These are phyloP conservation scores for Cryptomyrus ogoouensis DNA, from an alignment of 2,113 vertebrate species.

Conservation along the genomic window DNA sequence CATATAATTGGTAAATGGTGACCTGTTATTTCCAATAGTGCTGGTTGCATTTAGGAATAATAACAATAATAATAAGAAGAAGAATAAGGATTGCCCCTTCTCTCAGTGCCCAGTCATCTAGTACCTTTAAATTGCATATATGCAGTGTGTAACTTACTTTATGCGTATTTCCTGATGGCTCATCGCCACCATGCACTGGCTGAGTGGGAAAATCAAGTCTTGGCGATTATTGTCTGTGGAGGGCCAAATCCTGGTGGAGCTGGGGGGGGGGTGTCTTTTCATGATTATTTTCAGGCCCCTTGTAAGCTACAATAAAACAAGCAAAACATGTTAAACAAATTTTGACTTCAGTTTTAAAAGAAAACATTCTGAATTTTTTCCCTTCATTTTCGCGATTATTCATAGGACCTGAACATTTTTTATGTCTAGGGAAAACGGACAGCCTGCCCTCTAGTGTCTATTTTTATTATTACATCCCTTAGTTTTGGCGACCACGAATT, in stretches of 20 bases:
- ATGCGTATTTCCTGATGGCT: neutral
- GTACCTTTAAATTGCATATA: neutral
- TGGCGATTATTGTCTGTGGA: no score
- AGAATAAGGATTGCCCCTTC: neutral
- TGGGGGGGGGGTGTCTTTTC: no score
- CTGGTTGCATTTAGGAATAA: neutral
- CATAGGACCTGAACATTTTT: neutral
- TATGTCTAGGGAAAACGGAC: neutral
- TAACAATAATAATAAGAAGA: neutral
- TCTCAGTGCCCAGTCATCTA: neutral
- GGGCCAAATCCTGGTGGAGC: no score
- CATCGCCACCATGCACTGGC: neutral
- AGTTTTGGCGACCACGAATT: neutral
- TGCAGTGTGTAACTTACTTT: neutral
- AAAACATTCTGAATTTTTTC: neutral
- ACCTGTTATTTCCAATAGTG: neutral
- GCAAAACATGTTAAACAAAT: neutral
- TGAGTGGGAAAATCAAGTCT: neutral
- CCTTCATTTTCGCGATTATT: neutral
- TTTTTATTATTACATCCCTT: neutral
- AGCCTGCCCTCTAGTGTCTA: slow-evolving; percentile 13
- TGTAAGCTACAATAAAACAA: no score
- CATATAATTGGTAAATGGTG: neutral
- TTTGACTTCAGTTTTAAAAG: no score
- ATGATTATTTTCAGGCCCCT: no score